Evolutionary conservation across 2,797 vertebrate genomes (phyloP).

Genomic region (Cirrhinus mrigala): DNA sequence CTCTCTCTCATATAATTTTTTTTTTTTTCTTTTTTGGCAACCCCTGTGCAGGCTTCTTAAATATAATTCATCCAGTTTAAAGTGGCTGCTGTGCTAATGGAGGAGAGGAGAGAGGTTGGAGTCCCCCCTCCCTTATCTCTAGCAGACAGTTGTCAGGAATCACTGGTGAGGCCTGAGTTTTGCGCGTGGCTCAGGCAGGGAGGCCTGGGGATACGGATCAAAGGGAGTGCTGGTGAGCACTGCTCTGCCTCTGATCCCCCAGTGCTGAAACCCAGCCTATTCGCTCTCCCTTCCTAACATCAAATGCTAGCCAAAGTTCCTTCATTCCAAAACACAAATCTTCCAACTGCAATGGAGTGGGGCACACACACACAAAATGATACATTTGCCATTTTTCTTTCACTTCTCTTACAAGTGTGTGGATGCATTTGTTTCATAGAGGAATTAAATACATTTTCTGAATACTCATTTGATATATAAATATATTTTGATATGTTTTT

Average conservation of each 20-base stretch:
- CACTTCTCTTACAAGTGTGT: slow-evolving; percentile 54
- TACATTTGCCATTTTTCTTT: slow-evolving; percentile 46
- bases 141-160: slow-evolving; percentile 99
- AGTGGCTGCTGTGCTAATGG: slow-evolving; percentile 71
- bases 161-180: slow-evolving; percentile 92
- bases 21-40: slow-evolving; percentile 69
- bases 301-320: slow-evolving; percentile 80
- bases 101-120: slow-evolving; percentile 69
- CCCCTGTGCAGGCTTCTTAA: slow-evolving; percentile 72
- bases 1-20: slow-evolving; percentile 52
- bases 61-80: slow-evolving; percentile 74
- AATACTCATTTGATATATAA: background rate
- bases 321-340: slow-evolving; percentile 78
- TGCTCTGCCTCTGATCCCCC: slow-evolving; percentile 92
- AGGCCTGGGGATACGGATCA: slow-evolving; percentile 99
- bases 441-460: background rate
- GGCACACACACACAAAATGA: slow-evolving; percentile 2
- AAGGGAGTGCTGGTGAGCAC: slow-evolving; percentile 88
- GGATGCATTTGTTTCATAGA: slow-evolving; percentile 28
- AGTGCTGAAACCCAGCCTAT: slow-evolving; percentile 80
- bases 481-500: background rate
- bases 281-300: slow-evolving; percentile 80
- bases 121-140: slow-evolving; percentile 91
- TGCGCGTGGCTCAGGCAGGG: slow-evolving; percentile 83
- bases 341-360: slow-evolving; percentile 60